Conservation (phyloP, 2,888 invertebrate genomes). For the Lathronympha strigana region DNA sequence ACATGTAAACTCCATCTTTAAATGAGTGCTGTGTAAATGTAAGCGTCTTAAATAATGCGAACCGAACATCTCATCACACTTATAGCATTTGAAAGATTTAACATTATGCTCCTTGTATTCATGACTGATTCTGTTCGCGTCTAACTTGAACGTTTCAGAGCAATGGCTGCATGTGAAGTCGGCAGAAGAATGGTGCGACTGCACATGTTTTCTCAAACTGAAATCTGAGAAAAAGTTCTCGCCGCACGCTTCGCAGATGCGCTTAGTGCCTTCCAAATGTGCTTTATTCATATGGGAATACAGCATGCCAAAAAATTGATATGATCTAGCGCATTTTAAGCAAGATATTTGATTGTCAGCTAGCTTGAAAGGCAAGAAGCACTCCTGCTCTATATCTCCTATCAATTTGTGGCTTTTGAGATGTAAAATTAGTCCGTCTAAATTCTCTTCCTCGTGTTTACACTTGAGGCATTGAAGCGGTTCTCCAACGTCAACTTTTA, state of each 20-base stretch:
- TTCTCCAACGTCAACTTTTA: conserved; percentile 35
- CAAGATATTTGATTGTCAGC: conserved; percentile 40
- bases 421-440: conserved; percentile 24
- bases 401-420: conserved; percentile 31
- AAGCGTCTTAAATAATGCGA: conserved; percentile 30
- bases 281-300: conserved; percentile 39
- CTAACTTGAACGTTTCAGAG: conserved; percentile 17
- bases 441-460: conserved; percentile 7
- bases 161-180: conserved; percentile 31
- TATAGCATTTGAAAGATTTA: conserved; percentile 40
- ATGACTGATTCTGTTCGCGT: conserved; percentile 34
- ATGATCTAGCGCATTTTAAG: conserved; percentile 35
- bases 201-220: conserved; percentile 38
- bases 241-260: conserved; percentile 41
- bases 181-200: conserved; percentile 25
- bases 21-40: conserved; percentile 31
- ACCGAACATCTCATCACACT: conserved; percentile 40
- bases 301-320: conserved; percentile 38
- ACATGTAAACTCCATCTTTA: conserved; percentile 33
- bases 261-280: conserved; percentile 36
- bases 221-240: conserved; percentile 40
- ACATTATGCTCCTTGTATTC: conserved; percentile 39
- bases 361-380: conserved; percentile 39
- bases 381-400: conserved; percentile 32
- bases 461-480: conserved; percentile 21